Conservation (phyloP, 2,113 vertebrate genomes). For the Typhlomys cinereus region DNA sequence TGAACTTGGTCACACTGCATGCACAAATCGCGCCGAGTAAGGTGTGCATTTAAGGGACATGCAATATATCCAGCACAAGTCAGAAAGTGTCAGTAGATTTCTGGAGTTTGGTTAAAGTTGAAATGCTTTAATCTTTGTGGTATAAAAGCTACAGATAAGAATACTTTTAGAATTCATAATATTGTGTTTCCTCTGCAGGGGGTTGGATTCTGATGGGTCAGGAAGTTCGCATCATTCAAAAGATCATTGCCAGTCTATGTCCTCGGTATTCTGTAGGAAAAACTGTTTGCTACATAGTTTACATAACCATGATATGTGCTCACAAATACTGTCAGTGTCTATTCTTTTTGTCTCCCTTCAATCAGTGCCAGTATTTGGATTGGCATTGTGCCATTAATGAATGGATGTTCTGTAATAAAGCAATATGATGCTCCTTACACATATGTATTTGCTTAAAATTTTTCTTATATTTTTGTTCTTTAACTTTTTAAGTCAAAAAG, state of each 20-base stretch:
- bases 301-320: neutral
- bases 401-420: neutral
- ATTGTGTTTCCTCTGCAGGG: neutral
- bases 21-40: fast-evolving
- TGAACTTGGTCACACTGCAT: neutral
- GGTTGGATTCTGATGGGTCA: neutral
- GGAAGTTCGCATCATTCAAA: neutral
- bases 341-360: neutral
- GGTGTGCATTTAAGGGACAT: neutral
- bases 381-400: neutral
- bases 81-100: neutral
- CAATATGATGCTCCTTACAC: neutral
- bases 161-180: neutral
- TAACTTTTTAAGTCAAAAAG: neutral
- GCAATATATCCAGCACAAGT: fast-evolving
- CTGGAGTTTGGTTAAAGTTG: neutral
- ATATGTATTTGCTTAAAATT: neutral
- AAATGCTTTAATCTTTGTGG: neutral
- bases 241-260: neutral
- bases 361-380: neutral
- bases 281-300: neutral
- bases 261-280: neutral
- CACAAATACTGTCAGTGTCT: neutral
- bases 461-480: neutral
- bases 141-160: neutral